Evolutionary conservation across 2,888 invertebrate species (phyloP).

Genomic region (Aplocera efformata): DNA sequence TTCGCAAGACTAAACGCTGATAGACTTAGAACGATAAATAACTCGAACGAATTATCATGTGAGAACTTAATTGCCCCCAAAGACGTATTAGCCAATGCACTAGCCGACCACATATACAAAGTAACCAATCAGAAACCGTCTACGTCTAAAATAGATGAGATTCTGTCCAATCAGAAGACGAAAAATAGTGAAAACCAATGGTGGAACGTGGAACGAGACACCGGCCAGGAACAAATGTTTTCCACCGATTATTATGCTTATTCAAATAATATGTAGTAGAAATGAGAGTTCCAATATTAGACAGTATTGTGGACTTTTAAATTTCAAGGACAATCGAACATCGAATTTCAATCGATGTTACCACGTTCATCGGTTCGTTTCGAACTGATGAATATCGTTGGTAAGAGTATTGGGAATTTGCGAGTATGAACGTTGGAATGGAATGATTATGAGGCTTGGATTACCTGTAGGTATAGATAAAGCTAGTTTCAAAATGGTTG

Average conservation of each 20-base stretch:
- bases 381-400: too few species aligned
- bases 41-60: slow-evolving; percentile 53
- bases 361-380: too few species aligned
- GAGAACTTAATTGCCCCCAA: slow-evolving; percentile 71
- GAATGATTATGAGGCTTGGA: slow-evolving; percentile 13
- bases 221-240: slow-evolving; percentile 55
- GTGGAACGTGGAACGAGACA: slow-evolving; percentile 60
- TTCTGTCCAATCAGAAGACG: slow-evolving; percentile 70
- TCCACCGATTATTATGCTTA: slow-evolving; percentile 61
- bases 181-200: slow-evolving; percentile 52
- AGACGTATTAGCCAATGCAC: slow-evolving; percentile 65
- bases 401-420: too few species aligned
- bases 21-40: slow-evolving; percentile 58
- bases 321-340: too few species aligned
- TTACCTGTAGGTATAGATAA: slow-evolving; percentile 12
- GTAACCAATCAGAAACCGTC: slow-evolving; percentile 77
- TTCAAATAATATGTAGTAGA: slow-evolving; percentile 34
- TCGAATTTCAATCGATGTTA: too few species aligned
- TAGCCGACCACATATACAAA: slow-evolving; percentile 75
- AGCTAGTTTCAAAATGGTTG: slow-evolving; percentile 9
- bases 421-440: too few species aligned
- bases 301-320: too few species aligned
- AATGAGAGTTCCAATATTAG: slow-evolving; percentile 2
- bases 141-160: slow-evolving; percentile 68
- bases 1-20: slow-evolving; percentile 73